phyloP scores from a whole-genome alignment of 2,888 invertebrate genomes.

The Platycheirus rosarum region DNA sequence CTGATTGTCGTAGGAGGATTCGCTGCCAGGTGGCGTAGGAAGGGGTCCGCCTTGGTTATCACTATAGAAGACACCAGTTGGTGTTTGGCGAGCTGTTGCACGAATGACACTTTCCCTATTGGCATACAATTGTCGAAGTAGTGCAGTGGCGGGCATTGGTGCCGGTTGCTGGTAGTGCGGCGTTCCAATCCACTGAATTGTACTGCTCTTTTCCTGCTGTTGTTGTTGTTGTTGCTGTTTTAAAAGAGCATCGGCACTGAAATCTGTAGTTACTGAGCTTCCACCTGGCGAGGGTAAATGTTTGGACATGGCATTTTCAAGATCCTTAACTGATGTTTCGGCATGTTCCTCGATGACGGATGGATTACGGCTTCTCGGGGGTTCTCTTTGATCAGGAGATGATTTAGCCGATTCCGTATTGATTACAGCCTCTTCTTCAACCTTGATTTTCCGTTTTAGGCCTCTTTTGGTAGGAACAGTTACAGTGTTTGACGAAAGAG shows the following conservation, averaged over 20 bases:
- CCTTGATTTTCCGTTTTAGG: conserved; percentile 86
- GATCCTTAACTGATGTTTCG: conserved; percentile 86
- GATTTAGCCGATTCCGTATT: conserved; percentile 82
- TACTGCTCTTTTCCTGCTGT: conserved; percentile 84
- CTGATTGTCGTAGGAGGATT: conserved; percentile 87
- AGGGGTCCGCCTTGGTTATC: conserved; percentile 87
- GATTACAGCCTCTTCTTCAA: conserved; percentile 82
- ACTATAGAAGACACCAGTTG: conserved; percentile 81
- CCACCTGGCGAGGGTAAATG: conserved; percentile 88
- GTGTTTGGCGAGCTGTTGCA: conserved; percentile 87
- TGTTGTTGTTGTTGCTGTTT: conserved; percentile 88
- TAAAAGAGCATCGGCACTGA: conserved; percentile 92
- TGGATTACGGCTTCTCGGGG: conserved; percentile 81
- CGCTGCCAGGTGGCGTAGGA: conserved; percentile 95
- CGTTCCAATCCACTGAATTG: conserved; percentile 97
- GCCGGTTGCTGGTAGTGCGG: conserved; percentile 85
- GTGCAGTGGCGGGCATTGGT: conserved; percentile 92
- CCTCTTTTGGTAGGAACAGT: conserved; percentile 82
- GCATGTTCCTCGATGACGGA: conserved; percentile 81
- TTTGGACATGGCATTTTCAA: conserved; percentile 98
- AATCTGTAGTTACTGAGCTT: conserved; percentile 89
- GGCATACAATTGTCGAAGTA: conserved; percentile 94
- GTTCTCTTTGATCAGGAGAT: conserved; percentile 82
- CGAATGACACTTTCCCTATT: conserved; percentile 97
- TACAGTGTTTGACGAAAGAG: conserved; percentile 76